Evolutionary conservation across 2,113 vertebrate genomes (phyloP).

Genomic region (Dolichallabes microphthalmus): DNA sequence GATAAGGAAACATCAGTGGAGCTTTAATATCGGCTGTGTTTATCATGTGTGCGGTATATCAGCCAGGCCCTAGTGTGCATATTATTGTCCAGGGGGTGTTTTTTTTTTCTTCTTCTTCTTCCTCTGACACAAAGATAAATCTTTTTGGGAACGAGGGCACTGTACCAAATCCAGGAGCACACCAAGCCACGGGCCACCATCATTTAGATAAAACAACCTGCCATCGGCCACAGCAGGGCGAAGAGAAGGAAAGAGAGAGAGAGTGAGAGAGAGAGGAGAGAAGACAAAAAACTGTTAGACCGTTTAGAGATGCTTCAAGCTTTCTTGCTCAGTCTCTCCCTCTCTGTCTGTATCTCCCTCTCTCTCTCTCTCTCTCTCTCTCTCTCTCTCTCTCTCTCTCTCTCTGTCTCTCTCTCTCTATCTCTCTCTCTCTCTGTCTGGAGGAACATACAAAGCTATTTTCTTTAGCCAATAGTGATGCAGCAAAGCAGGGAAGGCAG

Average conservation of each 20-base stretch:
- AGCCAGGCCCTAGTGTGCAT: constrained; percentile 50
- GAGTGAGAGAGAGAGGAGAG: constrained; percentile 41
- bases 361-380: constrained; percentile 5
- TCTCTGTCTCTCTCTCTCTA: constrained; percentile 31
- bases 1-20: constrained; percentile 39
- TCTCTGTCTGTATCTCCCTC: constrained; percentile 7
- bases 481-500: constrained; percentile 82
- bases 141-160: constrained; percentile 66
- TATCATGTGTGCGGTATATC: constrained; percentile 53
- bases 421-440: constrained; percentile 62
- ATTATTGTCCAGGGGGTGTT: constrained; percentile 45
- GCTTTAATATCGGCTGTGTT: constrained; percentile 13
- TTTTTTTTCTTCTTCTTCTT: constrained; percentile 19
- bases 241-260: constrained; percentile 22
- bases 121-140: constrained; percentile 67
- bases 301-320: constrained; percentile 48
- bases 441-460: constrained; percentile 78
- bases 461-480: constrained; percentile 79
- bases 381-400: constrained; percentile 26
- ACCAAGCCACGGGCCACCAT: constrained; percentile 66
- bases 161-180: constrained; percentile 69
- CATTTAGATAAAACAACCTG: constrained; percentile 80
- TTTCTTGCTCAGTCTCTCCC: not conserved
- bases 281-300: constrained; percentile 61
- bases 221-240: constrained; percentile 65